Conservation (phyloP, 2,888 invertebrate genomes). For the Rhagonycha lutea region DNA sequence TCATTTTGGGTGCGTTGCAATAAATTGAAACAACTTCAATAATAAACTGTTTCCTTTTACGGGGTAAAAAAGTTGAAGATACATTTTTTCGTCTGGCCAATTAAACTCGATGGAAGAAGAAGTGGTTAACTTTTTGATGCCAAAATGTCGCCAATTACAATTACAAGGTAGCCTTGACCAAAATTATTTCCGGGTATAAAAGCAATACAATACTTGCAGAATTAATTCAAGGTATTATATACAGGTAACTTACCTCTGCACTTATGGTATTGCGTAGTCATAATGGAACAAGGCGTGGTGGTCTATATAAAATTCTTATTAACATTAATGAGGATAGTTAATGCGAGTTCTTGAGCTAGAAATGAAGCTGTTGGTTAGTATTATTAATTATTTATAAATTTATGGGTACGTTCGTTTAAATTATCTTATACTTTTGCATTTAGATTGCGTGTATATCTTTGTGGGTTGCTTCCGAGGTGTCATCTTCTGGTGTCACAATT, state of each 20-base stretch:
- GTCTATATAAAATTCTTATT: slow-evolving; percentile 34
- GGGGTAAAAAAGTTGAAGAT: neutral
- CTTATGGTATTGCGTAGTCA: slow-evolving; percentile 23
- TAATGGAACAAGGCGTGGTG: slow-evolving; percentile 34
- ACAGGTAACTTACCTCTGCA: neutral
- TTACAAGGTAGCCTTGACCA: neutral
- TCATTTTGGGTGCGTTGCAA: neutral
- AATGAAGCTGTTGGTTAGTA: slow-evolving; percentile 41
- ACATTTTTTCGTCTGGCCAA: neutral
- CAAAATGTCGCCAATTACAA: neutral
- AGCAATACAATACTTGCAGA: slow-evolving; percentile 13
- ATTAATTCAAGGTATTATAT: slow-evolving; percentile 25
- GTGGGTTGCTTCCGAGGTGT: slow-evolving; percentile 16
- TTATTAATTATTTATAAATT: neutral
- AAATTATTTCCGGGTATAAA: slow-evolving; percentile 1
- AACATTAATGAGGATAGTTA: slow-evolving; percentile 33
- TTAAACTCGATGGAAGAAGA: neutral
- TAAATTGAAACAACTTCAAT: neutral
- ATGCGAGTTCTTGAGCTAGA: slow-evolving; percentile 37
- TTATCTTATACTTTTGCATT: neutral
- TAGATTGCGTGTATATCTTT: slow-evolving; percentile 9
- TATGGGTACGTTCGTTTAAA: neutral
- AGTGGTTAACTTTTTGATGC: neutral
- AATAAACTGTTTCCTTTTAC: neutral
- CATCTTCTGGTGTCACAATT: slow-evolving; percentile 54